A percentile compares a stretch with the other conserved stretches of the same genome.
phyloP scores from a whole-genome alignment of 2,888 invertebrate genomes.

The Lissonota sp. region DNA sequence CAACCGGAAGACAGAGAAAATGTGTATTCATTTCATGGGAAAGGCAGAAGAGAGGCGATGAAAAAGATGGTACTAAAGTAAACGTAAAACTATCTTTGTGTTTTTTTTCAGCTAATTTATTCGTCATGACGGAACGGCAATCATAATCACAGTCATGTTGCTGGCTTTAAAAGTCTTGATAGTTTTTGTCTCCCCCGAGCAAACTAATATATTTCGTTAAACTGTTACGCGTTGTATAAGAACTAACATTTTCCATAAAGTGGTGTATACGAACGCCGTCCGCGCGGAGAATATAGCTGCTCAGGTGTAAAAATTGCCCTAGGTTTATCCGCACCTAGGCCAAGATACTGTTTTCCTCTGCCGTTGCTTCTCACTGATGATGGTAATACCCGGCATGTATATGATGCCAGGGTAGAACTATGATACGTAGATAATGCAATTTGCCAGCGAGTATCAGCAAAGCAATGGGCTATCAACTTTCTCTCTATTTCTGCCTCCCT shows the following conservation, averaged over 20 bases:
- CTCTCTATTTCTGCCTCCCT: slow-evolving; percentile 9
- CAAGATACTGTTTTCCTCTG: background rate
- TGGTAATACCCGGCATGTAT: background rate
- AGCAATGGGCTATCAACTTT: slow-evolving; percentile 63
- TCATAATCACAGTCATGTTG: background rate
- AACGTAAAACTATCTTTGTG: background rate
- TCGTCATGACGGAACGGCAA: background rate
- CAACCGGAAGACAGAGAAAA: slow-evolving; percentile 17
- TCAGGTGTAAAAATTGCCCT: slow-evolving; percentile 8
- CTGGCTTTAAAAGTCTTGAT: background rate
- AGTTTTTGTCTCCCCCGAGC: background rate
- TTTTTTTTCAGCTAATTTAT: slow-evolving; percentile 18
- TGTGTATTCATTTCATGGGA: background rate
- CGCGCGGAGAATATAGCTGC: background rate
- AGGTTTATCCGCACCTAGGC: background rate
- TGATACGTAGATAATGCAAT: slow-evolving; percentile 71
- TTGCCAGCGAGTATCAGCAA: slow-evolving; percentile 64
- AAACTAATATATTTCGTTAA: slow-evolving; percentile 15
- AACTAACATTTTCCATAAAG: too few species aligned
- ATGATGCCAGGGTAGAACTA: slow-evolving; percentile 16
- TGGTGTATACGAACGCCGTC: background rate
- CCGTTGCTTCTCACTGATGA: slow-evolving; percentile 18
- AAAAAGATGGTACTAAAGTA: slow-evolving; percentile 1
- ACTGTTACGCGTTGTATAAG: background rate
- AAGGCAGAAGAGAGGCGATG: background rate